Evolutionary conservation across 2,888 invertebrate genomes (phyloP).

Genomic region (Chymomyza caudatula): DNA sequence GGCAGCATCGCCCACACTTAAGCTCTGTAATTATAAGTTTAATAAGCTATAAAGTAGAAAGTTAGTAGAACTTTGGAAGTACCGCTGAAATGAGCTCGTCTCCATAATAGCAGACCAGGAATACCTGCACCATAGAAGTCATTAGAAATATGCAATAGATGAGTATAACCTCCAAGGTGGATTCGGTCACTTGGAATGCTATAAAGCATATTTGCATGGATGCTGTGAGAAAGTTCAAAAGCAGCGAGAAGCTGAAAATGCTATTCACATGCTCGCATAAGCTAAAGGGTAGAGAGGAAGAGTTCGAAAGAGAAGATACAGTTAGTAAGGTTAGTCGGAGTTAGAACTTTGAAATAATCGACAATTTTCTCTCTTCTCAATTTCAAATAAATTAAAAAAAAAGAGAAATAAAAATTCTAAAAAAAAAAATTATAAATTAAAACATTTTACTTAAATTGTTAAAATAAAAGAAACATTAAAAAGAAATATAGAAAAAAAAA

Average conservation of each 20-base stretch:
- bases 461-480: no score
- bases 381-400: no score
- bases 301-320: no score
- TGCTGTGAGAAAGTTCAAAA: constrained; percentile 74
- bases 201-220: constrained; percentile 74
- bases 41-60: background rate
- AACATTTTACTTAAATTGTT: no score
- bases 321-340: no score
- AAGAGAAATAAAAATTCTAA: no score
- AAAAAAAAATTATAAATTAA: no score
- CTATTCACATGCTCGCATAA: constrained; percentile 59
- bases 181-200: constrained; percentile 73
- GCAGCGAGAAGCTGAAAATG: constrained; percentile 62
- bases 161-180: constrained; percentile 59
- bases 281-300: no score
- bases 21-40: constrained; percentile 47
- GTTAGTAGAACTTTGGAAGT: background rate
- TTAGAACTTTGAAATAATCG: no score
- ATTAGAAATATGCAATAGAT: constrained; percentile 69
- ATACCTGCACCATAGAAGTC: constrained; percentile 70
- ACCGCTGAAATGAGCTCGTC: constrained; percentile 69
- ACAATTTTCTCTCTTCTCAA: no score
- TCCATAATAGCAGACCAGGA: constrained; percentile 73
- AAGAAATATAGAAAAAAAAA: no score
- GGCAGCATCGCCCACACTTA: constrained; percentile 64